Conservation (phyloP, 1,140 invertebrate species). For the Zaprionus tsacasi region DNA sequence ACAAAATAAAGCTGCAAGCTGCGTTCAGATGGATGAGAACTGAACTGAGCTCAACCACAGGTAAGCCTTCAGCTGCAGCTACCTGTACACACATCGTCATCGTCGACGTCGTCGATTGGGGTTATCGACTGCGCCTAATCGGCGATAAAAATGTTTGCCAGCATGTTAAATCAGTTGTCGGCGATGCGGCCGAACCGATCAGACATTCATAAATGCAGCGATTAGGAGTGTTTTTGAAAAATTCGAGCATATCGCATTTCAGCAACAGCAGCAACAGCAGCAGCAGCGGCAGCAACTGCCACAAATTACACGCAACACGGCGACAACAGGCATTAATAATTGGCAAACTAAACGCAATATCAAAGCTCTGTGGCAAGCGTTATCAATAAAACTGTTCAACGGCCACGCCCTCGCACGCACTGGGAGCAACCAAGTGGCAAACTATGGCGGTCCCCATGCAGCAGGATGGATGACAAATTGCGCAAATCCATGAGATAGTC, state of each 20-base stretch:
- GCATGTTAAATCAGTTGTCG: slow-evolving; percentile 74
- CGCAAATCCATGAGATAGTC: slow-evolving; percentile 83
- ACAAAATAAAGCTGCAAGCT: slow-evolving; percentile 56
- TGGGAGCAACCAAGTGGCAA: slow-evolving; percentile 26
- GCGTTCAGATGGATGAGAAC: slow-evolving; percentile 37
- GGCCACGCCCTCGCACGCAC: slow-evolving; percentile 79
- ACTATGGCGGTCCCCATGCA: slow-evolving; percentile 34
- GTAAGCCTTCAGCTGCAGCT: slow-evolving; percentile 13
- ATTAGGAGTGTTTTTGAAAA: slow-evolving; percentile 24
- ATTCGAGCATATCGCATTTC: slow-evolving; percentile 69
- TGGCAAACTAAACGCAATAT: slow-evolving; percentile 72
- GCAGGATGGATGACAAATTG: slow-evolving; percentile 81
- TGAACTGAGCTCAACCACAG: not conserved
- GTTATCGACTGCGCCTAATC: slow-evolving; percentile 59
- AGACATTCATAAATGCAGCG: slow-evolving; percentile 61
- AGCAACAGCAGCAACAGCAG: slow-evolving; percentile 13
- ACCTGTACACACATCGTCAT: slow-evolving; percentile 27
- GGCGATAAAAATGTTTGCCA: slow-evolving; percentile 69
- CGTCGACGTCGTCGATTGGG: slow-evolving; percentile 22
- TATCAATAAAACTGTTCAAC: slow-evolving; percentile 75
- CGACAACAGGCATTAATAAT: slow-evolving; percentile 81
- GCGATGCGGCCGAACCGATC: slow-evolving; percentile 49
- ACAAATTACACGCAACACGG: slow-evolving; percentile 76
- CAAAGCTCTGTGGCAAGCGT: slow-evolving; percentile 65
- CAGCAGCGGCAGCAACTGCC: slow-evolving; percentile 61